These are phyloP conservation scores for Clarias platycephalus DNA, from an alignment of 2,797 vertebrate species.

Conservation along the genomic window DNA sequence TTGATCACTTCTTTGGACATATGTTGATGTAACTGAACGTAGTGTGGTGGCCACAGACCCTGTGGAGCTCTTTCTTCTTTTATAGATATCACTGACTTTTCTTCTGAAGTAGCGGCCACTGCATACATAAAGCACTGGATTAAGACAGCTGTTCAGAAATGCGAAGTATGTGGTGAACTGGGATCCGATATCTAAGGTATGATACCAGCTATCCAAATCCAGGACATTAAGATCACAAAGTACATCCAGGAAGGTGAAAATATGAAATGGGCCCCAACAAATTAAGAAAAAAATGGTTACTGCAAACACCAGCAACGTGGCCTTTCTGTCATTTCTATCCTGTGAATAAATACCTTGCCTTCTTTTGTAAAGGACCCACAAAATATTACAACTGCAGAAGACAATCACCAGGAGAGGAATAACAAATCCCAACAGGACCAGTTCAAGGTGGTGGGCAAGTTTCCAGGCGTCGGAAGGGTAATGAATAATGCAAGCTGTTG, in stretches of 20 bases:
- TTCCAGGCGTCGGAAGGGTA: constrained; percentile 73
- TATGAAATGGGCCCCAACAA: constrained; percentile 88
- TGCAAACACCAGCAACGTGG: constrained; percentile 76
- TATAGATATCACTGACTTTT: constrained; percentile 81
- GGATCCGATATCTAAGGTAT: constrained; percentile 65
- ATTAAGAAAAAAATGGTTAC: constrained; percentile 83
- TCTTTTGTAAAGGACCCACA: constrained; percentile 71
- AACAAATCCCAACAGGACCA: constrained; percentile 80
- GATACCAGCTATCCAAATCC: constrained; percentile 44
- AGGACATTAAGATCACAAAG: constrained; percentile 61
- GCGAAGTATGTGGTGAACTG: constrained; percentile 78
- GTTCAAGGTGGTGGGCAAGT: constrained; percentile 71
- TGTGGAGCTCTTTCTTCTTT: constrained; percentile 59
- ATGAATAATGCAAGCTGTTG: constrained; percentile 65
- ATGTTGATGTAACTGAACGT: constrained; percentile 67
- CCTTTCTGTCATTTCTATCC: constrained; percentile 74
- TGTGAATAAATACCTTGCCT: constrained; percentile 65
- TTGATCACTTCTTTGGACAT: constrained; percentile 65
- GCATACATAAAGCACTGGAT: constrained; percentile 88
- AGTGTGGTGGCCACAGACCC: constrained; percentile 64
- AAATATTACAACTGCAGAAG: constrained; percentile 79
- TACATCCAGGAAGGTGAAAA: constrained; percentile 78
- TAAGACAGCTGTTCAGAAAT: constrained; percentile 88
- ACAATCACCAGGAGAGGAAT: constrained; percentile 78
- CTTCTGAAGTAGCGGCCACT: constrained; percentile 87